A percentile compares a stretch with the other conserved stretches of the same genome.
Conservation (phyloP, 2,797 vertebrate genomes). For the Gymnopithys bicolor region DNA sequence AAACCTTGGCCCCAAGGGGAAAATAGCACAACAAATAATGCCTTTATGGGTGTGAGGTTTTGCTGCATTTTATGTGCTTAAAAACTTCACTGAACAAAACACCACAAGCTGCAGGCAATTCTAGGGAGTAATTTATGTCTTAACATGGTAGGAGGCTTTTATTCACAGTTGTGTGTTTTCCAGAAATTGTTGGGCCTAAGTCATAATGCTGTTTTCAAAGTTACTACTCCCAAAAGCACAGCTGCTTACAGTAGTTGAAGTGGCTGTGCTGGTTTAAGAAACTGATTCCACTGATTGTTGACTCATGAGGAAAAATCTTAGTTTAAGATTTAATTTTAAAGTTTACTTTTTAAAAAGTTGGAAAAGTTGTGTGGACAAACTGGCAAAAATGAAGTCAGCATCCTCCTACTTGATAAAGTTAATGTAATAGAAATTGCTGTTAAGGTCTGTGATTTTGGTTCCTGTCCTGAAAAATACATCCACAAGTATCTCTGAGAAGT, state of each 20-base stretch:
- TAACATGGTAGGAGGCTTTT: background rate
- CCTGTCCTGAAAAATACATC: background rate
- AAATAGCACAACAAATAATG: background rate
- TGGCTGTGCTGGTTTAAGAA: background rate
- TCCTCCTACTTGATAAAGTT: background rate
- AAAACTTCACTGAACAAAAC: background rate
- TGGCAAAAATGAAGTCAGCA: background rate
- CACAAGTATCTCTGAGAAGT: background rate
- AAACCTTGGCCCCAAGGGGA: background rate
- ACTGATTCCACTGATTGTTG: background rate
- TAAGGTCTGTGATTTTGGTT: background rate
- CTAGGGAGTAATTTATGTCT: background rate
- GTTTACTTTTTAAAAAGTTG: accelerated
- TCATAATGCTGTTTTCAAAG: background rate
- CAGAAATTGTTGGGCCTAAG: background rate
- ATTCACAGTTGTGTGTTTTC: background rate
- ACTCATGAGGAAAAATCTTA: background rate
- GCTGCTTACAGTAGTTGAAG: background rate
- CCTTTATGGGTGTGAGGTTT: background rate
- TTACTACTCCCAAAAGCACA: background rate
- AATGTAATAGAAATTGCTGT: background rate
- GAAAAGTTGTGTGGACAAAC: background rate
- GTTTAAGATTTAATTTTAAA: background rate
- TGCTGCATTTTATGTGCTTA: background rate
- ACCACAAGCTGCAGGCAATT: background rate